These are phyloP conservation scores for Notolabrus celidotus DNA, from an alignment of 2,797 vertebrate genomes.

Conservation along the genomic window DNA sequence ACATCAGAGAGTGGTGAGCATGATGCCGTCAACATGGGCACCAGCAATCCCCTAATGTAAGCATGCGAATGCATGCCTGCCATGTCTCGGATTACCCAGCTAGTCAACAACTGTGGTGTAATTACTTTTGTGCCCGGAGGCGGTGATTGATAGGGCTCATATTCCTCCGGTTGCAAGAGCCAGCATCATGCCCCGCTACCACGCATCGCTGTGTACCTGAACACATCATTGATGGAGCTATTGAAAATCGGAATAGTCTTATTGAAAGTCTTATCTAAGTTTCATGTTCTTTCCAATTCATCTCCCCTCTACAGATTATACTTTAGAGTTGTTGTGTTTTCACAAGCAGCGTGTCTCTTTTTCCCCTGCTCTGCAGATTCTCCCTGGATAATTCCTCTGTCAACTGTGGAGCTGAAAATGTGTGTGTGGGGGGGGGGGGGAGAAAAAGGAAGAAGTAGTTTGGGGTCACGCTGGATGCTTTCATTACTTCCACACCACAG, in stretches of 20 bases:
- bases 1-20: slow-evolving; percentile 41
- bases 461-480: slow-evolving; percentile 34
- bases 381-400: slow-evolving; percentile 72
- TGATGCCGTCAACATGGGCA: slow-evolving; percentile 36
- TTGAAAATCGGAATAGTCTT: slow-evolving; percentile 58
- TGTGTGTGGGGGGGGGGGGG: background rate
- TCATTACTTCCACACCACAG: slow-evolving; percentile 30
- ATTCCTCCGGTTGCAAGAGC: slow-evolving; percentile 64
- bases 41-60: slow-evolving; percentile 76
- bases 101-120: slow-evolving; percentile 78
- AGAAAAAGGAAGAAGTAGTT: slow-evolving; percentile 3
- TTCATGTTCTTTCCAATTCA: slow-evolving; percentile 51
- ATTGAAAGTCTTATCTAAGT: slow-evolving; percentile 57
- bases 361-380: slow-evolving; percentile 47
- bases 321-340: slow-evolving; percentile 46
- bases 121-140: slow-evolving; percentile 80
- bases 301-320: slow-evolving; percentile 23
- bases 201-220: slow-evolving; percentile 47
- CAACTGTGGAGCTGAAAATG: slow-evolving; percentile 63
- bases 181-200: slow-evolving; percentile 47
- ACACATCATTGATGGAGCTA: slow-evolving; percentile 47
- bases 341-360: slow-evolving; percentile 56
- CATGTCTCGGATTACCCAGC: slow-evolving; percentile 72
- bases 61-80: slow-evolving; percentile 61
- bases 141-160: slow-evolving; percentile 79